phyloP scores from a whole-genome alignment of 1,140 invertebrate genomes.

The Tetramorium parvispinum region DNA sequence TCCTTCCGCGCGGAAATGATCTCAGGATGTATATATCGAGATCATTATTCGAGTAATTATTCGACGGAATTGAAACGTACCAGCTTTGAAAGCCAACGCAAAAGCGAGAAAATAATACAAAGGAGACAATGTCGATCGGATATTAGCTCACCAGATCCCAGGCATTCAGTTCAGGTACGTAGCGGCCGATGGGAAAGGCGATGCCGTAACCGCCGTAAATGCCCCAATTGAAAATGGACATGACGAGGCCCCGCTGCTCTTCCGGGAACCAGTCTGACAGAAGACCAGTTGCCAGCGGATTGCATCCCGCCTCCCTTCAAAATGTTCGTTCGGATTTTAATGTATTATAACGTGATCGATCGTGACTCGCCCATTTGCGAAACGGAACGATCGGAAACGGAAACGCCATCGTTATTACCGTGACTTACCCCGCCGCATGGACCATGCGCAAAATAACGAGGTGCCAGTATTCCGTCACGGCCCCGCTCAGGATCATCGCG shows the following conservation, averaged over 20 bases:
- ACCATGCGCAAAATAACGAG: constrained; percentile 94
- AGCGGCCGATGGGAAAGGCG: constrained; percentile 95
- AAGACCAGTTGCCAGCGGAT: constrained; percentile 94
- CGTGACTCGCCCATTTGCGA: background rate
- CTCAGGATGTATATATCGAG: background rate
- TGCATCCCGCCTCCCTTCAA: constrained; percentile 93
- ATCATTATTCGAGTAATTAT: background rate
- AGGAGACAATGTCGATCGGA: constrained; percentile 7
- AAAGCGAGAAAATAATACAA: background rate
- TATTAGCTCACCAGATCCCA: constrained; percentile 89
- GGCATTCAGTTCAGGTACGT: constrained; percentile 92
- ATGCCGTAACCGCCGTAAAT: constrained; percentile 98
- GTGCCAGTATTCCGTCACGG: constrained; percentile 96
- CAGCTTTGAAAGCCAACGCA: background rate
- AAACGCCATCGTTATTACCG: background rate
- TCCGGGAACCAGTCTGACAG: constrained; percentile 94
- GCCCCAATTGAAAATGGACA: constrained; percentile 98
- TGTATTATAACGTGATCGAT: background rate
- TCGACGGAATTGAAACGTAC: background rate
- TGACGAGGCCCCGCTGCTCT: constrained; percentile 93
- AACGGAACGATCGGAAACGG: constrained; percentile 1
- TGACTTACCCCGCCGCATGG: constrained; percentile 91
- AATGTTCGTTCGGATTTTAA: background rate
- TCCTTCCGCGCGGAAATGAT: constrained; percentile 26
- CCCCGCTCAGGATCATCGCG: constrained; percentile 93